Conservation (phyloP, 2,888 invertebrate genomes). For the Myopa tessellatipennis region DNA sequence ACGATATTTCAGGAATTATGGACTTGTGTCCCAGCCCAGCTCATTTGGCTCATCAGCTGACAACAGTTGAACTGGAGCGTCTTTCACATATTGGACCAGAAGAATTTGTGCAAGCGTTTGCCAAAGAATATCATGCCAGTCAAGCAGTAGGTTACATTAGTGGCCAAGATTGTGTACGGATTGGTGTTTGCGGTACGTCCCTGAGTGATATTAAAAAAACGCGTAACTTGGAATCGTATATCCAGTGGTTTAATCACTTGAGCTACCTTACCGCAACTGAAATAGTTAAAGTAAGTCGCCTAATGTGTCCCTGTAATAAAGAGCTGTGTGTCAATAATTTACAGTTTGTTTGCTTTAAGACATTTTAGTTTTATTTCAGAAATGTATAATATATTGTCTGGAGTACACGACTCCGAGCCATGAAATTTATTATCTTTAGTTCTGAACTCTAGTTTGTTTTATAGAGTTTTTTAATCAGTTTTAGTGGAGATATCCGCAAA, state of each 20-base stretch:
- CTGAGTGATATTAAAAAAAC: conserved; percentile 90
- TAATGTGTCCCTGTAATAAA: neutral
- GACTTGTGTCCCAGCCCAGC: conserved; percentile 84
- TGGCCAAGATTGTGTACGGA: neutral
- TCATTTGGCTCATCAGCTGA: conserved; percentile 90
- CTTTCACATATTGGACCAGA: conserved; percentile 96
- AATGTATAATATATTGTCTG: neutral
- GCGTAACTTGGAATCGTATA: conserved; percentile 93
- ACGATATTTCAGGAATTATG: conserved; percentile 69
- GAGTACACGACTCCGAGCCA: too few species aligned
- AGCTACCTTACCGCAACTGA: conserved; percentile 96
- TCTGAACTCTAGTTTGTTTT: too few species aligned
- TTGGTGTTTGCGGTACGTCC: conserved; percentile 54
- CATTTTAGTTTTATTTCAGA: neutral
- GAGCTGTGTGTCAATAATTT: neutral
- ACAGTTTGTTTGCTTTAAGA: neutral
- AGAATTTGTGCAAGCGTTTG: conserved; percentile 96
- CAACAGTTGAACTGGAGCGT: conserved; percentile 92
- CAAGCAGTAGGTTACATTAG: conserved; percentile 49
- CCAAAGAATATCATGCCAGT: conserved; percentile 75
- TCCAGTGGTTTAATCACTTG: conserved; percentile 97
- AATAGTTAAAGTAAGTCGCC: conserved; percentile 82
- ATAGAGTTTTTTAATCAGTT: too few species aligned
- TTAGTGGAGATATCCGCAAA: too few species aligned
- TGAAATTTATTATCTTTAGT: too few species aligned